Base-by-base conservation (phyloP, 2,888 invertebrate genomes). In the Schrankia costaestrigalis region DNA sequence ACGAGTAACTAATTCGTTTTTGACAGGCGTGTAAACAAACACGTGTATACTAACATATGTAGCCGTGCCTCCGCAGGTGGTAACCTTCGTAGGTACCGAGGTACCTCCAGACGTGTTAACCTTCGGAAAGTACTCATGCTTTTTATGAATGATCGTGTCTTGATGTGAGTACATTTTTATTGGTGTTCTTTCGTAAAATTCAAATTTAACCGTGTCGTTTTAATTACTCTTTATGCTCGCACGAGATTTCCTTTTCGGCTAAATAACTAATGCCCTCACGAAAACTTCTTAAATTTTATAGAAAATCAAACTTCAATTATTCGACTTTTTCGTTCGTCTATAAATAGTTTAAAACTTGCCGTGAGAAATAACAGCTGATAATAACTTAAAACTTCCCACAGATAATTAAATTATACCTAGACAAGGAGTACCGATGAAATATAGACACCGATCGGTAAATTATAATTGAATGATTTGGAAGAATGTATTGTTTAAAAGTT, bases 111-210 rank as follows among this genome's bases (percentile, higher is more conserved):
- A 44, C 47, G 35, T 46, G 49, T 54, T 54, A 42, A 39, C 56
- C 56, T 56, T 55, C 46, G 29, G 19, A 31, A 41, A 11, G 41
- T 40, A 47, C 46, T 35, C 13, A 6, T 33, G 30, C 46, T 48
- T 58, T 55, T 57, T 53, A 53, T 57, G 46, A 50, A 53, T 46
- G 42, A 31, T 40, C 31, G 34, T 41, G 41, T 28, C 32, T 41
- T 34, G 36, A 37, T 35, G 34, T 15, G 10, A 23, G 3, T 17
- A 31, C 38, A 28, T 42, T 40, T 46, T 41, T 41, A 41, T 46
- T 22, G 21, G 13, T 31, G 40, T 44, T 44, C 38, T 39, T 22
- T 34, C 39, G 34, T 44, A 47, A 48, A 55, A 44, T 32, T 45
- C 11, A 7, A 4, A 13, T 32, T 14, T 26, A 0, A 2, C n/a